Conservation (phyloP, 1,140 invertebrate genomes). For the Lepeophtheirus salmonis region DNA sequence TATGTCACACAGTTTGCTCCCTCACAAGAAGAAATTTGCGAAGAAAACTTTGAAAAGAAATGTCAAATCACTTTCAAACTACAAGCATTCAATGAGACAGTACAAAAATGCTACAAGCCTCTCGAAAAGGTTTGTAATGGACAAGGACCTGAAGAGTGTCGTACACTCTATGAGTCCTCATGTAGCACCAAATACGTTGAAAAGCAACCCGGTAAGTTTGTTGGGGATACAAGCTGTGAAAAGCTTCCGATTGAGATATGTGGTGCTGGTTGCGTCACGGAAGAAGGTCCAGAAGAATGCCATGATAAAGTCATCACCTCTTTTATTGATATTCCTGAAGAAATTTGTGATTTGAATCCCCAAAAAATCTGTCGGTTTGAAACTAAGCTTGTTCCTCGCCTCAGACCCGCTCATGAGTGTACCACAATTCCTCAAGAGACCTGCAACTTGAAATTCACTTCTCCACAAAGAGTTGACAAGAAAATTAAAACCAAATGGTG, state of each 20-base stretch:
- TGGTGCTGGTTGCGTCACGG: no score
- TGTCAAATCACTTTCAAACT: slow-evolving; percentile 16
- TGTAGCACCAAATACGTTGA: slow-evolving; percentile 16
- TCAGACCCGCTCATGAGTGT: slow-evolving; percentile 10
- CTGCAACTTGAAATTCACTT: slow-evolving; percentile 4
- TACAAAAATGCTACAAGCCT: slow-evolving; percentile 8
- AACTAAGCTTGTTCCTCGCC: slow-evolving; percentile 14
- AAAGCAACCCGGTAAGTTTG: slow-evolving; percentile 10
- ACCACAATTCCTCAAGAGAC: slow-evolving; percentile 11
- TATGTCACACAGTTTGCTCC: slow-evolving; percentile 13
- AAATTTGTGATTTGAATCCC: slow-evolving; percentile 15
- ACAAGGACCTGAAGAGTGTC: no score
- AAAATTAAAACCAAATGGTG: slow-evolving; percentile 11
- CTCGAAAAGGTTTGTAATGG: no score
- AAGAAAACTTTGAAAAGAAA: no score
- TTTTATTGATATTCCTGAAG: slow-evolving; percentile 12
- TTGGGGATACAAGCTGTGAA: slow-evolving; percentile 12
- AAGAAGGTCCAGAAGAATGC: no score
- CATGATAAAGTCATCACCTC: slow-evolving; percentile 16
- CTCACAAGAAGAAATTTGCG: slow-evolving; percentile 13
- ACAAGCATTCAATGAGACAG: slow-evolving; percentile 5
- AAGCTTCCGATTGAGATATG: slow-evolving; percentile 15
- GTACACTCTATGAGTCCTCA: slow-evolving; percentile 9
- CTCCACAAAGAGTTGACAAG: slow-evolving; percentile 8
- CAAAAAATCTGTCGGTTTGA: slow-evolving; percentile 12